phyloP scores from a whole-genome alignment of 2,797 vertebrate species.

The Hypotaenidia philippensis region DNA sequence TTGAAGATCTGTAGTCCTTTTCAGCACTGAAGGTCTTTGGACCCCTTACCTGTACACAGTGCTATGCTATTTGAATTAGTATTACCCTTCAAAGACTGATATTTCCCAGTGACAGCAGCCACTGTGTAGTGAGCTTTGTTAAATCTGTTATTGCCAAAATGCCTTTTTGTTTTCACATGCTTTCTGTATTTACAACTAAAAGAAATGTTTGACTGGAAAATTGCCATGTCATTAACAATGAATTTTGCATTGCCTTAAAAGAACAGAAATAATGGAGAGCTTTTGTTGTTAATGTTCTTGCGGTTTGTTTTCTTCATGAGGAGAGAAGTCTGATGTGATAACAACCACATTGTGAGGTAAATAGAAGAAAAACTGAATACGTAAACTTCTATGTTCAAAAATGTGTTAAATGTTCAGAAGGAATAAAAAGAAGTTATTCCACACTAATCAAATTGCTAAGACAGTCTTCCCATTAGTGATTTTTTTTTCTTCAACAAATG shows the following conservation, averaged over 20 bases:
- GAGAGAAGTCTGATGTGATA: not conserved
- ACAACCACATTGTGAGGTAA: not conserved
- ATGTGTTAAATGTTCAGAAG: not conserved
- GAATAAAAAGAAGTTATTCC: not conserved
- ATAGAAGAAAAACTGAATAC: not conserved
- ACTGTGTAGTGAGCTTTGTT: constrained; percentile 51
- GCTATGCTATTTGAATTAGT: constrained; percentile 55
- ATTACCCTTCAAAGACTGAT: constrained; percentile 54
- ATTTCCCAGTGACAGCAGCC: constrained; percentile 16
- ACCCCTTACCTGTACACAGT: constrained; percentile 14
- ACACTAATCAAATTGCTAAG: rapidly evolving
- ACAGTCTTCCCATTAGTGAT: rapidly evolving
- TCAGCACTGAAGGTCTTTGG: constrained; percentile 55
- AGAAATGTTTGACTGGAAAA: constrained; percentile 56
- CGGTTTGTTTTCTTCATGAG: constrained; percentile 5
- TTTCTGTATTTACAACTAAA: constrained; percentile 51
- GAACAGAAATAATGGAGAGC: not conserved
- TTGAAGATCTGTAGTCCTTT: constrained; percentile 74
- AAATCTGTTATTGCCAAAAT: constrained; percentile 36
- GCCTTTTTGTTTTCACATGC: constrained; percentile 42
- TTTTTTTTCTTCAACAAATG: rapidly evolving
- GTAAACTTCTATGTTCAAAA: not conserved
- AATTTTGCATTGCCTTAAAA: not conserved
- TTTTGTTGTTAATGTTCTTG: not conserved
- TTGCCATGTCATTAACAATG: not conserved